These are phyloP conservation scores for Malacoctenus gilli DNA, from an alignment of 2,797 vertebrate species.

Conservation along the genomic window DNA sequence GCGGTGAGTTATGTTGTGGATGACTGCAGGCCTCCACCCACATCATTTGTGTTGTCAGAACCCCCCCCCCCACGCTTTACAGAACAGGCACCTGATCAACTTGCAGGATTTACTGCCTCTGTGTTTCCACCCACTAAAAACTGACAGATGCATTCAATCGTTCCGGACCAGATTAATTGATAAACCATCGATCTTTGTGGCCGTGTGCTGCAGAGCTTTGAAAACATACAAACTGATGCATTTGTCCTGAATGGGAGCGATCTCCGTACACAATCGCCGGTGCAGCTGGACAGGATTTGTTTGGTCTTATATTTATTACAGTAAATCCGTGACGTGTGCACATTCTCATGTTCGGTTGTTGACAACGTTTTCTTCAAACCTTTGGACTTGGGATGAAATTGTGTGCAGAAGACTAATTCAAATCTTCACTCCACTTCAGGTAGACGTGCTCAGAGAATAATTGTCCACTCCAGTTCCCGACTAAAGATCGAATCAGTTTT, in stretches of 20 bases:
- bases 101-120: constrained; percentile 22
- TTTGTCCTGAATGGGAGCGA: constrained; percentile 12
- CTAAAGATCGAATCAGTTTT: too few relatives aligned
- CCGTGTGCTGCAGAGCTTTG: constrained; percentile 7
- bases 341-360: too few relatives aligned
- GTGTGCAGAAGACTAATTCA: too few relatives aligned
- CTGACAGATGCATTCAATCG: constrained; percentile 15
- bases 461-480: too few relatives aligned
- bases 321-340: too few relatives aligned
- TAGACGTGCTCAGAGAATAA: too few relatives aligned
- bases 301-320: too few relatives aligned
- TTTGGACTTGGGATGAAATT: too few relatives aligned
- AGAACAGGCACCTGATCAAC: constrained; percentile 17
- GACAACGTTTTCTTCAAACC: too few relatives aligned
- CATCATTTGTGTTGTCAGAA: not conserved
- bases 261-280: constrained; percentile 6
- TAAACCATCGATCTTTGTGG: constrained; percentile 30
- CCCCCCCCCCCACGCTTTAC: not conserved
- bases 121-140: constrained; percentile 21
- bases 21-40: not conserved
- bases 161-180: constrained; percentile 27
- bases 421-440: too few relatives aligned
- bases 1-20: not conserved
- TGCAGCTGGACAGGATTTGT: constrained; percentile 1
- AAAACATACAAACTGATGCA: constrained; percentile 16